Percentiles rank a stretch among this genome's conserved stretches.
Conservation (phyloP, 2,797 vertebrate species). For the Chaunax sp. region DNA sequence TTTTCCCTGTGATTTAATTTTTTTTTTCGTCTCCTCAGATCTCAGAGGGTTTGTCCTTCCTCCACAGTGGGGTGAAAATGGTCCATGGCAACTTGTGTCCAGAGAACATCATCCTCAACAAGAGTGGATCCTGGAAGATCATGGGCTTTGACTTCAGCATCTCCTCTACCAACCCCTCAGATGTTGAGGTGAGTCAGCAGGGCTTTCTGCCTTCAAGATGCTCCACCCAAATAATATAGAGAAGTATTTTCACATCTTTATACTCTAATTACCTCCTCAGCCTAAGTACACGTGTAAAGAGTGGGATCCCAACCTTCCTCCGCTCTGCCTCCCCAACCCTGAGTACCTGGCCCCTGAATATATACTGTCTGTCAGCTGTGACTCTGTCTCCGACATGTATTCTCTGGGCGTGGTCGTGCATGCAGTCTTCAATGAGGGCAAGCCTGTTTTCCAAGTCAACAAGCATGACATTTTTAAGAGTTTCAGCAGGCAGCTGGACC, state of each 20-base stretch:
- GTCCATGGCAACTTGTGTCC: constrained; percentile 94
- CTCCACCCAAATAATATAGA: not conserved
- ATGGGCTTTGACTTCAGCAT: constrained; percentile 99
- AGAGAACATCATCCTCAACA: constrained; percentile 98
- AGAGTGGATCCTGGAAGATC: constrained; percentile 99
- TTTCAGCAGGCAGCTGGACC: constrained; percentile 97
- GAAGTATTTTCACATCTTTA: not conserved
- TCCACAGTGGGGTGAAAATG: constrained; percentile 99
- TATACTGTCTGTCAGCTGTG: constrained; percentile 98
- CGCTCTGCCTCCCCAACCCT: constrained; percentile 96
- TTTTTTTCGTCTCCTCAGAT: constrained; percentile 80
- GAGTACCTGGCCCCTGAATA: constrained; percentile 98
- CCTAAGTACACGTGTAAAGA: constrained; percentile 95
- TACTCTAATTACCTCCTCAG: constrained; percentile 66
- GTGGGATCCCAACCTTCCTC: constrained; percentile 96
- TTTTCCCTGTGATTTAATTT: not conserved
- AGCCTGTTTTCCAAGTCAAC: constrained; percentile 96
- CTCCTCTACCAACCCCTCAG: constrained; percentile 92
- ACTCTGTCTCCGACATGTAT: constrained; percentile 98
- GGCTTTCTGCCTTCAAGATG: not conserved
- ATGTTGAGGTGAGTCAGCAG: constrained; percentile 86
- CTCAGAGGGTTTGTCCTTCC: constrained; percentile 96
- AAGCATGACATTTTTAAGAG: constrained; percentile 99
- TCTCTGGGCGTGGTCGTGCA: constrained; percentile 94
- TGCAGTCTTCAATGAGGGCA: constrained; percentile 97